These are phyloP conservation scores for Oeneis ivallda DNA, from an alignment of 2,888 invertebrate species.

Conservation along the genomic window DNA sequence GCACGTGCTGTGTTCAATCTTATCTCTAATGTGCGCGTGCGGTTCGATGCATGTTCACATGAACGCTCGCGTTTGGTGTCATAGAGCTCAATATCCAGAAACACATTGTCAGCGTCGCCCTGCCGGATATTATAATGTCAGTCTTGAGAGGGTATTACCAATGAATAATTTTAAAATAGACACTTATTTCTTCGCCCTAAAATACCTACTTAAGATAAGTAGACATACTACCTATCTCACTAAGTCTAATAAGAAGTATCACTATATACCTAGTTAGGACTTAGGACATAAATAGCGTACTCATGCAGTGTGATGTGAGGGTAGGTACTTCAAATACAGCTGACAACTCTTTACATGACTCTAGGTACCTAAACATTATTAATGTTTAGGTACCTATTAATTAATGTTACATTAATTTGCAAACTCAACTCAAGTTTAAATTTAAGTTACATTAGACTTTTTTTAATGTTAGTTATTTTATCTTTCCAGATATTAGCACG, in stretches of 20 bases:
- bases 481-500: constrained; percentile 24
- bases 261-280: no score
- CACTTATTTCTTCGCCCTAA: background rate
- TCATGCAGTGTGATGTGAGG: no score
- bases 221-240: background rate
- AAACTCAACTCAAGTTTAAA: no score
- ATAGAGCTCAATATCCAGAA: constrained; percentile 7
- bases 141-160: no score
- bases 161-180: background rate
- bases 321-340: no score
- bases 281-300: no score
- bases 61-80: background rate
- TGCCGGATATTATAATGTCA: constrained; percentile 10
- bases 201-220: background rate
- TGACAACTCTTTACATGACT: no score
- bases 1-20: constrained; percentile 36
- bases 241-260: no score
- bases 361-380: no score
- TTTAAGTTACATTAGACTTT: constrained; percentile 7
- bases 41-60: background rate
- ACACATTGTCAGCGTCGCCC: background rate
- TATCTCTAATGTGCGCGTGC: constrained; percentile 22
- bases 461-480: constrained; percentile 11
- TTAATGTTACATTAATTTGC: no score
- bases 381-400: no score